Conservation (phyloP, 2,797 vertebrate species). For the Bothrops alternatus region DNA sequence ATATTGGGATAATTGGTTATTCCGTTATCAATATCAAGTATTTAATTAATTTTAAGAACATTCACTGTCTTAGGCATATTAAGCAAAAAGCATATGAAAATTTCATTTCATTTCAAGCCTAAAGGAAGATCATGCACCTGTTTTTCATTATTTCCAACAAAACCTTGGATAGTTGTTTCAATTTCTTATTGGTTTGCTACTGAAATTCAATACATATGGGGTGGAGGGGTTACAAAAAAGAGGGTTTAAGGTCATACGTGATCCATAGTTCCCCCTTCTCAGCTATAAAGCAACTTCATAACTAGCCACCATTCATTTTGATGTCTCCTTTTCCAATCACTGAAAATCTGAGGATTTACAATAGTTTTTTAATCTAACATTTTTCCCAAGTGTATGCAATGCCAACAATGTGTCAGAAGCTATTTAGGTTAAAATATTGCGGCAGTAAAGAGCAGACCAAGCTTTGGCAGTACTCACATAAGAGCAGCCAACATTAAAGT, state of each 20-base stretch:
- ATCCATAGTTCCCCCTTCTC: background rate
- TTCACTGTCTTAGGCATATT: background rate
- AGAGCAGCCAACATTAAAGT: constrained; percentile 42
- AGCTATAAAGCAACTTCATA: background rate
- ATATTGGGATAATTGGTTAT: background rate
- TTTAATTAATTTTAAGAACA: background rate
- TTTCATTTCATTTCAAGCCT: background rate
- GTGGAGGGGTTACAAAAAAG: background rate
- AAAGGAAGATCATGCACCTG: background rate
- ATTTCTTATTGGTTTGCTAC: background rate
- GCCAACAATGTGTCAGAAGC: constrained; percentile 23
- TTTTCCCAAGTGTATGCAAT: background rate
- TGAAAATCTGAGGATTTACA: constrained; percentile 2
- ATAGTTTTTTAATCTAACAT: background rate
- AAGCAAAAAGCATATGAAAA: background rate
- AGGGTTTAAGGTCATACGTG: background rate
- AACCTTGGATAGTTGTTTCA: background rate
- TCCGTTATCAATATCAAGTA: too few relatives aligned
- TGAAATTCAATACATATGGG: background rate
- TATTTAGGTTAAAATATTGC: background rate
- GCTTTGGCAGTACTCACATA: background rate
- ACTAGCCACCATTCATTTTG: background rate
- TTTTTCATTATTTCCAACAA: background rate
- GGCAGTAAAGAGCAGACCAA: background rate
- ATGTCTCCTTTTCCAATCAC: background rate